Evolutionary conservation across 2,113 vertebrate genomes (phyloP), one percentile per base, ranked within the genome.

Genomic region (Ctenodactylus gundi): DNA sequence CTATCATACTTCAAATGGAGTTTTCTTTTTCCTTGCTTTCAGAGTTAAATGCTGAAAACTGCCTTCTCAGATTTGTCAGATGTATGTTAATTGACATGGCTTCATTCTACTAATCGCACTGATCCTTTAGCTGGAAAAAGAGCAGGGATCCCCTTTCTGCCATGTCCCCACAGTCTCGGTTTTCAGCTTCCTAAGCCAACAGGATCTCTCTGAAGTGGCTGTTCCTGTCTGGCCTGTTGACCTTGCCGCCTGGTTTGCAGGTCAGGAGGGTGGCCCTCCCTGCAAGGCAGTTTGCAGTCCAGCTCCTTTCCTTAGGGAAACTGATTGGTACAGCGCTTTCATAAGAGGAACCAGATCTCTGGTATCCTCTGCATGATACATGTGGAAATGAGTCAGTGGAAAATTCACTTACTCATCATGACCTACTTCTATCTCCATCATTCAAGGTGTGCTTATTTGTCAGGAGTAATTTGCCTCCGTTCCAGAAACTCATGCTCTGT

Each of bases 331-430:
- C n/a, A 70, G 39, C 89, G 14, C 94, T 97, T 96, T 51, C 64
- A 95, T 93, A 67, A 78, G 88, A 55, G 95, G 97, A 90, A 88
- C 97, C 94, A 96, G 97, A 94, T 96, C 93, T 91, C 92, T 93
- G 85, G 67, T 83, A 67, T 96, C 13, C 0, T 97, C 89, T 75
- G 90, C 67, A 90, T 82, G 84, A 81, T 0, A 23, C 51, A 29
- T 89, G 94, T 93, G 93, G 97, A 97, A 95, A 84, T 98, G 97
- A 98, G 96, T 98, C 98, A 98, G 73, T 97, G 96, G 92, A 97
- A 95, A 97, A 97, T 96, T 98, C 95, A 95, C 97, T 96, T 94
- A 95, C 97, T 96, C 96, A 97, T 91, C 18, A 1, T 97, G 98
- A 98, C 98, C 98, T 97, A 97, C 95, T 98, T 97, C 90, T 97